Conservation (phyloP, 2,888 invertebrate species). For the Drosophila percnosoma region DNA sequence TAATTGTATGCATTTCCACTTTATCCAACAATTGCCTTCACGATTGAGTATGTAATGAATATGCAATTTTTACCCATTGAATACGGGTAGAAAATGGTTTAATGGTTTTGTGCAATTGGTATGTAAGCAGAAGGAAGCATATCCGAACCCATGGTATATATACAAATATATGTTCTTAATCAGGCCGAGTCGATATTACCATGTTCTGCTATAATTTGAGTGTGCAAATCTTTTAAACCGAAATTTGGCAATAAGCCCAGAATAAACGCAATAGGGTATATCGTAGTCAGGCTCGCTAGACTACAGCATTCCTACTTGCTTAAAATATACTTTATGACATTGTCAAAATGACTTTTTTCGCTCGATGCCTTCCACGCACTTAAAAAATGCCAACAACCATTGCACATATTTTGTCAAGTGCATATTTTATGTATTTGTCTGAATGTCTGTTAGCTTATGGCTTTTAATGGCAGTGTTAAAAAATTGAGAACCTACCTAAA, state of each 20-base stretch:
- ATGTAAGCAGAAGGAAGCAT: too few relatives aligned
- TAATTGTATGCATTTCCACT: not conserved
- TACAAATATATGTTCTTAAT: too few relatives aligned
- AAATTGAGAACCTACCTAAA: constrained; percentile 3
- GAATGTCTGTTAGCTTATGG: constrained; percentile 8
- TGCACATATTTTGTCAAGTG: constrained; percentile 16
- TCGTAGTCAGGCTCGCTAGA: not conserved
- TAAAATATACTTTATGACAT: not conserved
- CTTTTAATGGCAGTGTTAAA: constrained; percentile 14
- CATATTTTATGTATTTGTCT: constrained; percentile 9
- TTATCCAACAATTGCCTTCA: not conserved
- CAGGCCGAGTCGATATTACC: too few relatives aligned
- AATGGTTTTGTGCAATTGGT: not conserved
- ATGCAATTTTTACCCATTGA: too few relatives aligned
- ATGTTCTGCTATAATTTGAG: not conserved
- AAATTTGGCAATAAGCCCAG: not conserved
- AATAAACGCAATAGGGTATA: not conserved
- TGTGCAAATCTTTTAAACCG: not conserved
- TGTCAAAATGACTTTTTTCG: constrained; percentile 9
- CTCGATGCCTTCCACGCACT: not conserved
- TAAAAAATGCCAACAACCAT: not conserved
- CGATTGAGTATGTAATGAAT: too few relatives aligned
- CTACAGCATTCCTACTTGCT: not conserved
- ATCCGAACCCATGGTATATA: too few relatives aligned
- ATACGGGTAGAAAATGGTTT: too few relatives aligned